A percentile compares a stretch with the other conserved stretches of the same genome.
phyloP scores from a whole-genome alignment of 2,113 vertebrate genomes.

The Ageneiosus marmoratus region DNA sequence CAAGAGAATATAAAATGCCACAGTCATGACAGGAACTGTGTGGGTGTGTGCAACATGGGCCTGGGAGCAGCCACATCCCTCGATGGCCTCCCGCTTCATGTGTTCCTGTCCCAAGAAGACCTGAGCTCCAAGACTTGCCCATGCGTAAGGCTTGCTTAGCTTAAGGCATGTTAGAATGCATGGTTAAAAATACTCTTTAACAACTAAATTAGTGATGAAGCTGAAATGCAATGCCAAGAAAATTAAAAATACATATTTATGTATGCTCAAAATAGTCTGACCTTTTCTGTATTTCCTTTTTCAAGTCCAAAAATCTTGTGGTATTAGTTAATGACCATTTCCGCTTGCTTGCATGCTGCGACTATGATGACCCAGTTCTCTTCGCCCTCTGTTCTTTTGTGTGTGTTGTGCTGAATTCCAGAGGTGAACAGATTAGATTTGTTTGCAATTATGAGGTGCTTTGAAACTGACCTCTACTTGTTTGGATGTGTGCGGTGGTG shows the following conservation, averaged over 20 bases:
- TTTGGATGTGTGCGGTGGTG: constrained; percentile 51
- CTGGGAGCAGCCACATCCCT: constrained; percentile 34
- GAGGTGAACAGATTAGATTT: constrained; percentile 51
- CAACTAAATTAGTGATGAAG: constrained; percentile 26
- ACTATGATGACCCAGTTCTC: constrained; percentile 27
- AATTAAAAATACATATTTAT: constrained; percentile 12
- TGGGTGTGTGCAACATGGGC: constrained; percentile 43
- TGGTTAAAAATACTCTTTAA: background rate
- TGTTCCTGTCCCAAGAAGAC: constrained; percentile 17
- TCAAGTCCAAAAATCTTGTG: constrained; percentile 15
- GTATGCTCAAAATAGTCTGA: background rate
- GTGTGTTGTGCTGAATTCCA: constrained; percentile 35
- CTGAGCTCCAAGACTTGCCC: constrained; percentile 20
- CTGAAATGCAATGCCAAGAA: background rate
- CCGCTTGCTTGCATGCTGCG: constrained; percentile 8
- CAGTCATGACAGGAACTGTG: constrained; percentile 50
- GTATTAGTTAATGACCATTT: constrained; percentile 21
- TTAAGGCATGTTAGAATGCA: background rate
- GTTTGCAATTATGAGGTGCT: constrained; percentile 47
- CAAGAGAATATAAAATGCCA: constrained; percentile 36
- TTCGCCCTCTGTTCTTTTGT: constrained; percentile 23
- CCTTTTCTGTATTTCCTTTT: constrained; percentile 7
- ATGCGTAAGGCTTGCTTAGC: constrained; percentile 10
- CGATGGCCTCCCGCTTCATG: constrained; percentile 37
- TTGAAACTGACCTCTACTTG: constrained; percentile 55